A percentile compares a stretch with the other conserved stretches of the same genome.
Conservation (phyloP, 1,140 invertebrate genomes). For the Drosophila erecta region DNA sequence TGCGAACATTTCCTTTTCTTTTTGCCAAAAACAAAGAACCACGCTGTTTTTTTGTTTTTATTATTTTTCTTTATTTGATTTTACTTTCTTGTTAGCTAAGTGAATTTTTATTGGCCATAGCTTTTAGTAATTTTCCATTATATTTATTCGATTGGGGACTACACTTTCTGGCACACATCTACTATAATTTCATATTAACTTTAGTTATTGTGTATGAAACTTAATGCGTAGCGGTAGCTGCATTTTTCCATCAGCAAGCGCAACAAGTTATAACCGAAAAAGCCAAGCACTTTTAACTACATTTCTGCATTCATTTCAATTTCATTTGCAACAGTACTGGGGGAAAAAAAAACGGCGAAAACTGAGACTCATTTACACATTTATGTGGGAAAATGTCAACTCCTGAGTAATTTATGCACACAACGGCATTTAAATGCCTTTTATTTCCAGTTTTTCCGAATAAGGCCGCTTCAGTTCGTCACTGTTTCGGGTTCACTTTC, state of each 20-base stretch:
- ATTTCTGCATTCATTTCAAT: constrained; percentile 58
- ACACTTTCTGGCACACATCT: constrained; percentile 12
- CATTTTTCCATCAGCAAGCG: constrained; percentile 12
- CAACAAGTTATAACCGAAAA: constrained; percentile 46
- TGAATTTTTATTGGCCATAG: constrained; percentile 59
- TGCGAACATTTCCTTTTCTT: constrained; percentile 19
- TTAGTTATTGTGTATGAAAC: too few relatives aligned
- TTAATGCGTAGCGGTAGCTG: too few relatives aligned
- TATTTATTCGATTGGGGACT: constrained; percentile 33
- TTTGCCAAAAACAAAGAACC: constrained; percentile 1
- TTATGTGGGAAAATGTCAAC: constrained; percentile 57
- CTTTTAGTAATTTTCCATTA: constrained; percentile 60
- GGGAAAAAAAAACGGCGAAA: constrained; percentile 24
- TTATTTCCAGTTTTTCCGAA: constrained; percentile 22
- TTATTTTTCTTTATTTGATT: constrained; percentile 7
- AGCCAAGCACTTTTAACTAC: constrained; percentile 3
- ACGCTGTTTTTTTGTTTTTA: constrained; percentile 5
- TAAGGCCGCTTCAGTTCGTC: constrained; percentile 23
- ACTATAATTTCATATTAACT: not conserved
- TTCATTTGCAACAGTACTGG: constrained; percentile 17
- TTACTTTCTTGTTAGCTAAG: constrained; percentile 56
- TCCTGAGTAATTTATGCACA: constrained; percentile 72
- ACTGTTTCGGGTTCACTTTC: constrained; percentile 54
- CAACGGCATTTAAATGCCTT: constrained; percentile 69
- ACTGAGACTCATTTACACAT: constrained; percentile 65